Evolutionary conservation across 1,140 invertebrate species (phyloP).

Genomic region (Drosophila sturtevanti): DNA sequence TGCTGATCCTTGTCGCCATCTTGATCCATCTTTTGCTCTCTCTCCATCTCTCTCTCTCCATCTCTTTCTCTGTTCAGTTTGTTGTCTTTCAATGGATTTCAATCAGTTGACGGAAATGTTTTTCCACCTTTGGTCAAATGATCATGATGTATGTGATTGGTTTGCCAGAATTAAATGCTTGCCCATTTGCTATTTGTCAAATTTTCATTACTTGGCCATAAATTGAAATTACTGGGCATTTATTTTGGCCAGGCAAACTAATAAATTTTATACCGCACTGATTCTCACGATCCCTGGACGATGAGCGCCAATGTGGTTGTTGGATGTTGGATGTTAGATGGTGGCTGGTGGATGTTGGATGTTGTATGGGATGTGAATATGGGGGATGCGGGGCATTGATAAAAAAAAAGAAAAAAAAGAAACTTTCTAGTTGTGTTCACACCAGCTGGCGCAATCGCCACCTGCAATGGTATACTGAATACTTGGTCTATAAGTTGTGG

Average conservation of each 20-base stretch:
- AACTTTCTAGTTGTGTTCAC: constrained; percentile 80
- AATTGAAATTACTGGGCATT: constrained; percentile 66
- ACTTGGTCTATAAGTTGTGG: constrained; percentile 36
- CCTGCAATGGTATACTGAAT: constrained; percentile 47
- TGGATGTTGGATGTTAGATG: no score
- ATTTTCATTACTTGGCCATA: constrained; percentile 75
- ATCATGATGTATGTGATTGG: constrained; percentile 65
- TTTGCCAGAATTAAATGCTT: constrained; percentile 39
- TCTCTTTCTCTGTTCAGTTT: neutral
- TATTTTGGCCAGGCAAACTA: constrained; percentile 64
- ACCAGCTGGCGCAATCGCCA: constrained; percentile 63
- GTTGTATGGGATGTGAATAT: neutral
- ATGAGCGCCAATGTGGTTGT: neutral
- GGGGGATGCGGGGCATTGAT: constrained; percentile 40
- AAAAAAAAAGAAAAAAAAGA: neutral
- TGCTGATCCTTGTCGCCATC: constrained; percentile 2
- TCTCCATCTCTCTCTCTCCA: neutral
- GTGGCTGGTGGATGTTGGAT: neutral
- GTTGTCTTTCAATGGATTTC: constrained; percentile 15
- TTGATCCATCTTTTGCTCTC: neutral
- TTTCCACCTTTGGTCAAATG: constrained; percentile 25
- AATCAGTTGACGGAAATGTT: constrained; percentile 61
- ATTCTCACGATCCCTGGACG: constrained; percentile 64
- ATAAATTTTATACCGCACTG: constrained; percentile 71
- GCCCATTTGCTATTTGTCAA: constrained; percentile 77